phyloP scores from a whole-genome alignment of 2,113 vertebrate species.

The Acinonyx jubatus region DNA sequence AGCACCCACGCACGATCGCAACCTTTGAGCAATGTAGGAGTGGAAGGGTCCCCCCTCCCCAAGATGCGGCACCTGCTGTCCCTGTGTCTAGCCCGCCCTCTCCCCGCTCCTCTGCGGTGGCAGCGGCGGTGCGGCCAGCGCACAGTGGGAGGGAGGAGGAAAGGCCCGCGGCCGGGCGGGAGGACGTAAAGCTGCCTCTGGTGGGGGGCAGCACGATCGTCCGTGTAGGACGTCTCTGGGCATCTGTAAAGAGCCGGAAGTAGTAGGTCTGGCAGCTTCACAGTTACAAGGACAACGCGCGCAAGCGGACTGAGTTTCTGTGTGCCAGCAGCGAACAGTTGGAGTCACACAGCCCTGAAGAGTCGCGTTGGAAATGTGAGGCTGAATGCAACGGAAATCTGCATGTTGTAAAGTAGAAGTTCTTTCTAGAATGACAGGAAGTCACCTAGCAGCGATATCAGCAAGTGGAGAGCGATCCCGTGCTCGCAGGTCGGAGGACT shows the following conservation, averaged over 20 bases:
- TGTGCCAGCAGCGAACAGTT: background rate
- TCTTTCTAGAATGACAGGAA: background rate
- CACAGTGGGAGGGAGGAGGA: background rate
- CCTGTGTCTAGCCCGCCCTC: rapidly evolving
- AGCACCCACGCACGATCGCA: background rate
- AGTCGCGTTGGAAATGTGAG: background rate
- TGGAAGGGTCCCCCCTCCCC: background rate
- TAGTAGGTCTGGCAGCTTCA: background rate
- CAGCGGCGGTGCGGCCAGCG: background rate
- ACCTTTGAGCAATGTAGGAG: background rate
- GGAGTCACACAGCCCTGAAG: background rate
- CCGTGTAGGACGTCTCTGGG: background rate
- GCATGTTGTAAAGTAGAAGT: background rate
- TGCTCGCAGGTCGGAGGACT: no score
- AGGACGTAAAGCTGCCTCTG: background rate
- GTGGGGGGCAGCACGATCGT: background rate
- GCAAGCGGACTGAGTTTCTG: background rate
- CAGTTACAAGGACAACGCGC: background rate
- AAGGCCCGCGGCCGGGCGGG: background rate
- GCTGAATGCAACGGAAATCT: background rate
- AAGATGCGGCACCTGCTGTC: no score
- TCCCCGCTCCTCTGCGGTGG: rapidly evolving
- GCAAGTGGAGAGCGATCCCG: rapidly evolving
- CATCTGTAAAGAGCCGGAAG: background rate
- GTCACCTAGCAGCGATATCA: background rate